Evolutionary conservation across 2,797 vertebrate genomes (phyloP), one percentile per base, ranked within the genome.

Genomic region (Amazona finschi): DNA sequence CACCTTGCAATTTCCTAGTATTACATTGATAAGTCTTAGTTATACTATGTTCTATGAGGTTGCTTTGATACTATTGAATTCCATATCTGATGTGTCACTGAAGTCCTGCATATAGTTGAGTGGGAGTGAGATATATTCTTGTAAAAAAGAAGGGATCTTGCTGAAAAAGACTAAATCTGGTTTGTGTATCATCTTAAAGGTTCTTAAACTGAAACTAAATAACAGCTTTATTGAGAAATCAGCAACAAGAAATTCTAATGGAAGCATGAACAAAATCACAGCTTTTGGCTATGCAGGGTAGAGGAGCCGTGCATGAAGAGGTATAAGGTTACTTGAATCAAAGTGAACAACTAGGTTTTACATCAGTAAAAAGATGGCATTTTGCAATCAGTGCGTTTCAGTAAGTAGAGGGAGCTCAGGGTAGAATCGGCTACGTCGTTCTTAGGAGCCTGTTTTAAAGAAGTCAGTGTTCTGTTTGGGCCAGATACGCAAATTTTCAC

Each of bases 401-500:
- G 39, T 24, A 36, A 70, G 30, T 24, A 27, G 49, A 39, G n/a
- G 10, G 33, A 15, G 33, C 53, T 71, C 25, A 18, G 47, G 50
- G 67, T 49, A 49, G n/a, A 43, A 81, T 74, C 49, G 57, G 30
- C 84, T 31, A 4, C 46, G 25, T 46, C 18, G 3, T 72, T 76
- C 76, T 31, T 39, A 55, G 78, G 58, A 77, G n/a, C 46, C 36
- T 36, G 1, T 62, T 93, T 75, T 71, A 71, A 25, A 87, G 67
- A 58, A 92, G 46, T 46, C 50, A 58, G 17, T 12, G 0, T 22
- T 66, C 61, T 87, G 84, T 15, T 81, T 64, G 24, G 82, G n/a
- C 12, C 44, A 85, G 81, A 96, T 79, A 82, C 87, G 78, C 25
- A 78, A 47, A 30, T 52, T 72, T 71, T 65, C 19, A 17, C 30